Percentiles rank a stretch among this genome's conserved stretches.
These are phyloP conservation scores for Melanogrammus aeglefinus DNA, from an alignment of 2,797 vertebrate genomes.

Conservation along the genomic window DNA sequence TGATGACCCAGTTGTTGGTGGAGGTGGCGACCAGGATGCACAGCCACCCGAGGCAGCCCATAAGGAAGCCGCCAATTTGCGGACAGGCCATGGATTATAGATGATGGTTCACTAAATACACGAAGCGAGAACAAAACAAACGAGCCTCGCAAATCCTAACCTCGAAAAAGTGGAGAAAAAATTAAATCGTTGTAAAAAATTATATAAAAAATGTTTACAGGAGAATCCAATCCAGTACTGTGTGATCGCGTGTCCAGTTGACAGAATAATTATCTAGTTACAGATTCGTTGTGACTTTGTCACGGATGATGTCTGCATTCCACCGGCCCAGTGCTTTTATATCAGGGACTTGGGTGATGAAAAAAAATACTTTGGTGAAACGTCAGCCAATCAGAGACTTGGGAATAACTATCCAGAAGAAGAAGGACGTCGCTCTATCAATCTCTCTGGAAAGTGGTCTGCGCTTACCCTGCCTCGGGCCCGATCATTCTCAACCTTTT, in stretches of 20 bases:
- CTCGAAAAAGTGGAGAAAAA: too few species aligned
- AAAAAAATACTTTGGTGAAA: constrained; percentile 37
- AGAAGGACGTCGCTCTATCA: neutral
- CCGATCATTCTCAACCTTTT: neutral
- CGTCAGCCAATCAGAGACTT: constrained; percentile 63
- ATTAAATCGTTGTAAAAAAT: too few species aligned
- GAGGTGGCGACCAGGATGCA: constrained; percentile 86
- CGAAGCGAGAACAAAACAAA: neutral
- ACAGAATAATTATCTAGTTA: too few species aligned
- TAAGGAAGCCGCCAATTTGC: constrained; percentile 85
- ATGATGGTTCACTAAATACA: neutral
- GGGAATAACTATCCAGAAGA: neutral
- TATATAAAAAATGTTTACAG: too few species aligned
- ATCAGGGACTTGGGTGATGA: constrained; percentile 30
- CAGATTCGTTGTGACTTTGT: too few species aligned
- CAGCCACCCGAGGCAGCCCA: constrained; percentile 89
- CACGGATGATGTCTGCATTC: constrained; percentile 24
- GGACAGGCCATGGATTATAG: constrained; percentile 83
- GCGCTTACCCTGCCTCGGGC: neutral
- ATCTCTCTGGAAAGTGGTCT: neutral
- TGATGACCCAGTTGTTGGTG: constrained; percentile 94
- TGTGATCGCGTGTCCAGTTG: too few species aligned
- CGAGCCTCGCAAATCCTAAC: too few species aligned
- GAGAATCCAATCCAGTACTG: too few species aligned
- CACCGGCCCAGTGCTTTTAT: constrained; percentile 54